Evolutionary conservation across 1,140 invertebrate species (phyloP).

Genomic region (Mycetomoellerius zeteki): DNA sequence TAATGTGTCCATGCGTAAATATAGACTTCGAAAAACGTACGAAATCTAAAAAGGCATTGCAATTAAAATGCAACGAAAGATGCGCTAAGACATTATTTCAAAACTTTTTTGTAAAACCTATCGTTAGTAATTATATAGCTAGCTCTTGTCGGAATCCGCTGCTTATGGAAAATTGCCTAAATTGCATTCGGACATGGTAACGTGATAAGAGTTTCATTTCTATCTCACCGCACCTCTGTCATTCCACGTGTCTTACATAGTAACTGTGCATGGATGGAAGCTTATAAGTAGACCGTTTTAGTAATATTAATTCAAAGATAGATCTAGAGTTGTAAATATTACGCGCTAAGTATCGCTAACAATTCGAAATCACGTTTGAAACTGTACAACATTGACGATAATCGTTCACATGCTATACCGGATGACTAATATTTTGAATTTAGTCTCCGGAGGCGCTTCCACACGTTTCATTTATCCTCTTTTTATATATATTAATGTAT

Average conservation of each 20-base stretch:
- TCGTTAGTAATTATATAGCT: conserved; percentile 33
- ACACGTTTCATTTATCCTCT: not conserved
- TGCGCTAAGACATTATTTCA: conserved; percentile 27
- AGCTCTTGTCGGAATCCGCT: not conserved
- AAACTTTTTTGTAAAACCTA: conserved; percentile 47
- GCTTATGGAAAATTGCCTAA: conserved; percentile 37
- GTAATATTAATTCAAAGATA: conserved; percentile 59
- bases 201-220: conserved; percentile 26
- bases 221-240: conserved; percentile 26
- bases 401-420: not conserved
- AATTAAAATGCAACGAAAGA: conserved; percentile 36
- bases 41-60: conserved; percentile 28
- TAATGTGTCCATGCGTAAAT: not conserved
- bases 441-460: conserved; percentile 8
- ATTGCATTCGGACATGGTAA: conserved; percentile 34
- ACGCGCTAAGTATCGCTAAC: conserved; percentile 64
- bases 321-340: conserved; percentile 59
- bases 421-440: conserved; percentile 43
- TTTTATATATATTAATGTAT: conserved; percentile 55
- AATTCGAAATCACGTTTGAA: conserved; percentile 54
- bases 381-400: conserved; percentile 13
- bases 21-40: conserved; percentile 30
- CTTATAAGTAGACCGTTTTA: conserved; percentile 59
- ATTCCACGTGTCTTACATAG: conserved; percentile 28
- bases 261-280: conserved; percentile 63